Conservation (phyloP, 2,888 invertebrate species). For the Cremastinae sp. region DNA sequence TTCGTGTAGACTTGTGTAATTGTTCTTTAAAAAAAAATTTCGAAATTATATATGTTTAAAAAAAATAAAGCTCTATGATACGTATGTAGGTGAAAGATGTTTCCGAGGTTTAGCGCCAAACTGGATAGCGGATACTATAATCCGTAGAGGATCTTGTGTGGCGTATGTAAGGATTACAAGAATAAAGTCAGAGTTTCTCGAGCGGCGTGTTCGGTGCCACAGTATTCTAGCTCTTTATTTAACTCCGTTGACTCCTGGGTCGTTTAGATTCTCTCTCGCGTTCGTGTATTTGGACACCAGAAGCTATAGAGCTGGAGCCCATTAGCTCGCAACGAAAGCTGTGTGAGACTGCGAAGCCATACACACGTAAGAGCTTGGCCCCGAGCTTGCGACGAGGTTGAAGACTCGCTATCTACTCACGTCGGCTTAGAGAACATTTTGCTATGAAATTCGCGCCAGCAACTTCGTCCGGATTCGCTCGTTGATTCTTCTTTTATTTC, state of each 20-base stretch:
- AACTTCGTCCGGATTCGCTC: constrained; percentile 28
- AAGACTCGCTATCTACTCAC: constrained; percentile 73
- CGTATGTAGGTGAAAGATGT: constrained; percentile 59
- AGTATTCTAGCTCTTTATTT: constrained; percentile 39
- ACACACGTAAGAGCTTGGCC: constrained; percentile 40
- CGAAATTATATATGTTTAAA: no score
- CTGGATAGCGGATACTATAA: constrained; percentile 65
- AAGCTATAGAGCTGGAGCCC: constrained; percentile 69
- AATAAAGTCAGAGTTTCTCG: constrained; percentile 63
- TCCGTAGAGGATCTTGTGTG: constrained; percentile 70
- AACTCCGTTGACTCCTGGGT: constrained; percentile 30
- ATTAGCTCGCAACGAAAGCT: constrained; percentile 66
- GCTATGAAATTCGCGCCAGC: constrained; percentile 44
- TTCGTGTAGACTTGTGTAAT: no score
- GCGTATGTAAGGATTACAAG: constrained; percentile 76
- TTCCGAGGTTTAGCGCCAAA: constrained; percentile 60
- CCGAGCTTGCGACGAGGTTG: constrained; percentile 65
- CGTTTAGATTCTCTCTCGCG: constrained; percentile 34
- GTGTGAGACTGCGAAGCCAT: constrained; percentile 33
- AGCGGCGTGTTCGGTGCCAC: constrained; percentile 51
- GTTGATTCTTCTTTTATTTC: constrained; percentile 33
- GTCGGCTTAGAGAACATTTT: constrained; percentile 69
- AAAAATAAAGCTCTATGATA: not conserved
- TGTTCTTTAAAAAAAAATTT: no score
- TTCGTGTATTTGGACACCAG: constrained; percentile 54